These are phyloP conservation scores for Elephas maximus DNA, from an alignment of 2,113 vertebrate species.

Conservation along the genomic window DNA sequence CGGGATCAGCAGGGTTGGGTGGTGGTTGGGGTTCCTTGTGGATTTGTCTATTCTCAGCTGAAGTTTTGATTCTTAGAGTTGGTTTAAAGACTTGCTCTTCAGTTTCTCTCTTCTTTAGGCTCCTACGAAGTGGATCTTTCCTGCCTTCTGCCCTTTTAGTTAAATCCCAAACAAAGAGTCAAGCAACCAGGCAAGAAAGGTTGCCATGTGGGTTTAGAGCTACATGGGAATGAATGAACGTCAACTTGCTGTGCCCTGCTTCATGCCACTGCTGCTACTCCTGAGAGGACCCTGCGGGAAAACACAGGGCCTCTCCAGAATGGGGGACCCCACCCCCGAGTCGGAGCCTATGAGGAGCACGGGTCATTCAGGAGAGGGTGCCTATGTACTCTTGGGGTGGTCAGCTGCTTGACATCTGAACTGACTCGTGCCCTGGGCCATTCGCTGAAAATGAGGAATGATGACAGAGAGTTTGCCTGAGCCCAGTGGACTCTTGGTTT, in stretches of 20 bases:
- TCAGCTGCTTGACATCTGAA: background rate
- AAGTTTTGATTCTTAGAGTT: background rate
- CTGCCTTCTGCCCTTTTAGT: background rate
- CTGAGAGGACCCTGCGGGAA: background rate
- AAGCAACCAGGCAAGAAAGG: background rate
- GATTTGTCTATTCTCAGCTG: background rate
- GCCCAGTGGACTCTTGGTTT: background rate
- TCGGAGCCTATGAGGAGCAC: background rate
- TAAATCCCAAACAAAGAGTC: background rate
- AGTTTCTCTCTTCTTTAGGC: background rate
- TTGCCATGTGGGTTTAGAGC: background rate
- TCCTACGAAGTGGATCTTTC: background rate
- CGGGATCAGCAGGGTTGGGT: background rate
- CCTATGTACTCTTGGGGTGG: background rate
- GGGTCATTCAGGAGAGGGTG: background rate
- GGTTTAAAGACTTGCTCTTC: background rate
- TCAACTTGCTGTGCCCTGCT: background rate
- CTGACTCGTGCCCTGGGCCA: background rate
- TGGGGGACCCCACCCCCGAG: too few species aligned
- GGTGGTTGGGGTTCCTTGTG: background rate
- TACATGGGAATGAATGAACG: constrained; percentile 1
- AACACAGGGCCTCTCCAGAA: background rate
- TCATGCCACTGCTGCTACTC: background rate
- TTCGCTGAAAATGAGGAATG: background rate
- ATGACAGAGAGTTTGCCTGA: background rate